phyloP scores from a whole-genome alignment of 2,113 vertebrate genomes.

The Nycticorax nycticorax region DNA sequence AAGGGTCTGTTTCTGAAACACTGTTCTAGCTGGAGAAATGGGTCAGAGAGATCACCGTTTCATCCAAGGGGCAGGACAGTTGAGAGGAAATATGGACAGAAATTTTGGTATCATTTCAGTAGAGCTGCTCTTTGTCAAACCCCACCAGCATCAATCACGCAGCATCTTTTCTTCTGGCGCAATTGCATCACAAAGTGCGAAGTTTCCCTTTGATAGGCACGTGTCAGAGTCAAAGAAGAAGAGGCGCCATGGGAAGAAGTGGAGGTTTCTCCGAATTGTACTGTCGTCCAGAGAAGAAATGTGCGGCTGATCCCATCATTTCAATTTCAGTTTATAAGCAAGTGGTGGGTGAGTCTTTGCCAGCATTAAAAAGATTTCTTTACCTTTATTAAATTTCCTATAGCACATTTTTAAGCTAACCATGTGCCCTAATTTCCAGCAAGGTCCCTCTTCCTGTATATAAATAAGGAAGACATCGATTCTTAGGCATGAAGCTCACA shows the following conservation, averaged over 20 bases:
- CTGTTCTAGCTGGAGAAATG: slow-evolving; percentile 24
- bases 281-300: background rate
- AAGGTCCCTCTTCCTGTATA: background rate
- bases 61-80: slow-evolving; percentile 50
- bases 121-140: slow-evolving; percentile 30
- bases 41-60: slow-evolving; percentile 57
- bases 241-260: background rate
- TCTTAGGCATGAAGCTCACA: background rate
- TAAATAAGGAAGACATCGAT: background rate
- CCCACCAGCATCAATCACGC: slow-evolving; percentile 1
- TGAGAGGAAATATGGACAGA: slow-evolving; percentile 46
- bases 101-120: slow-evolving; percentile 50
- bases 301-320: background rate
- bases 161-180: background rate
- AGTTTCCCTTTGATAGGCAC: slow-evolving; percentile 8
- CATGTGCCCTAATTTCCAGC: background rate
- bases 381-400: background rate
- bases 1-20: slow-evolving; percentile 12
- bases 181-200: slow-evolving; percentile 1
- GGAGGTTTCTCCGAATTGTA: background rate
- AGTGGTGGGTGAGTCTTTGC: background rate
- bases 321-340: background rate
- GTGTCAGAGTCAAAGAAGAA: background rate
- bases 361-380: background rate
- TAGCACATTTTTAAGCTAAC: background rate